Base-by-base conservation (phyloP, 2,888 invertebrate species). In the Cephus rjabovi region DNA sequence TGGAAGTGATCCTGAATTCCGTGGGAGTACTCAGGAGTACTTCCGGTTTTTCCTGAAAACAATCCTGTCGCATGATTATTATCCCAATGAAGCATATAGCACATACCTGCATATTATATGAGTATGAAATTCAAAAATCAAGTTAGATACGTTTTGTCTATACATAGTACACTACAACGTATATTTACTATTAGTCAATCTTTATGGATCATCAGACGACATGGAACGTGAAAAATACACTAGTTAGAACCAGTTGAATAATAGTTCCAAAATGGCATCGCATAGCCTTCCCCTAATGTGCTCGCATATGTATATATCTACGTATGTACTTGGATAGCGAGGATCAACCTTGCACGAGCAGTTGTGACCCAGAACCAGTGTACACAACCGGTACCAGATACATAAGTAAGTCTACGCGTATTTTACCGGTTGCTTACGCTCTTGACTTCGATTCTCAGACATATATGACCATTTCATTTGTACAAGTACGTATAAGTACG, bases 371-470 rank as follows among this genome's bases (percentile, higher is more conserved):
- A 86, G 83, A 86, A 85, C 84, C 82, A 84, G 82, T 87, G 83
- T 81, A 81, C 15, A 56, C 83, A 80, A 83, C 80, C 82, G 82
- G 80, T 81, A 81, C 79, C 79, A 80, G 56, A 56, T 56, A 56
- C 56, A 56, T 56, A 56, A 56, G 56, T 56, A 56, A 56, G 23
- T 80, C 77, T 79, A 76, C 30, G 74, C 74, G 75, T 76, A 80
- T 79, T 77, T 77, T 76, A 74, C 71, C 70, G 37, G 12, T 37
- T 34, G 75, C 80, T 79, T 33, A 80, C 80, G 87, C 83, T 87
- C 87, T 87, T 87, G 87, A 87, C 86, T 87, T 80, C 83, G 81
- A 85, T 87, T 87, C 79, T 80, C 79, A 76, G 70, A 78, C 75
- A 56, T 23, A 56, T 23, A 56, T 56, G 56, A 23, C 23, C 56